Evolutionary conservation across 1,140 invertebrate genomes (phyloP).

Genomic region (Drosophila dunni): DNA sequence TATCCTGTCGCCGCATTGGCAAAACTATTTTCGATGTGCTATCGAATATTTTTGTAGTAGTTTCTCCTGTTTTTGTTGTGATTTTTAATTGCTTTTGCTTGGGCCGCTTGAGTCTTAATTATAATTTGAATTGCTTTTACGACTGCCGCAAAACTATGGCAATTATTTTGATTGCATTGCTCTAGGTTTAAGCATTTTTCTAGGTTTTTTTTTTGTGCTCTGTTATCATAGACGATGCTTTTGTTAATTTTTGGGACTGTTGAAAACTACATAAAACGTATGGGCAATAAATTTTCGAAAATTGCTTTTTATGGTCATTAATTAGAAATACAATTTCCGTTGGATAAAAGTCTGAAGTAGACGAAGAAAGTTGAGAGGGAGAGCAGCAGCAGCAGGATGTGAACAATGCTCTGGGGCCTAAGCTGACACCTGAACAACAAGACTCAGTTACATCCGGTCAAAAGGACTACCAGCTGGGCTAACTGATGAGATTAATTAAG

Average conservation of each 20-base stretch:
- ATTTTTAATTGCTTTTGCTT: slow-evolving; percentile 75
- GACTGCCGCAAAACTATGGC: slow-evolving; percentile 53
- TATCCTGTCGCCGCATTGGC: slow-evolving; percentile 73
- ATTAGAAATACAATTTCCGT: slow-evolving; percentile 73
- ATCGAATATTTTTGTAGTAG: slow-evolving; percentile 21
- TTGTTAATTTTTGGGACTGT: slow-evolving; percentile 53
- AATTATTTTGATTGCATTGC: slow-evolving; percentile 68
- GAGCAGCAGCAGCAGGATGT: slow-evolving; percentile 18
- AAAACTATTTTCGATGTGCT: slow-evolving; percentile 70
- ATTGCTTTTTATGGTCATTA: slow-evolving; percentile 75
- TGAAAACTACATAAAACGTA: slow-evolving; percentile 56
- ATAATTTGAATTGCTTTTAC: slow-evolving; percentile 76
- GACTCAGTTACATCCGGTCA: slow-evolving; percentile 73
- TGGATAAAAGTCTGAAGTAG: slow-evolving; percentile 14
- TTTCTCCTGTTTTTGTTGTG: slow-evolving; percentile 48
- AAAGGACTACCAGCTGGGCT: slow-evolving; percentile 61
- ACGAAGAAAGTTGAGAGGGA: neutral
- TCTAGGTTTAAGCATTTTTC: slow-evolving; percentile 30
- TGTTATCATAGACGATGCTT: neutral
- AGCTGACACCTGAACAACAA: slow-evolving; percentile 59
- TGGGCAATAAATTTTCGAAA: slow-evolving; percentile 52
- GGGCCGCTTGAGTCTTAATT: slow-evolving; percentile 66
- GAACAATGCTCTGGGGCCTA: slow-evolving; percentile 44
- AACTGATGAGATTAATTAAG: slow-evolving; percentile 82
- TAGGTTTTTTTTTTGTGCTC: slow-evolving; percentile 14